Conservation (phyloP, 1,140 invertebrate genomes). For the Drosophila varians region DNA sequence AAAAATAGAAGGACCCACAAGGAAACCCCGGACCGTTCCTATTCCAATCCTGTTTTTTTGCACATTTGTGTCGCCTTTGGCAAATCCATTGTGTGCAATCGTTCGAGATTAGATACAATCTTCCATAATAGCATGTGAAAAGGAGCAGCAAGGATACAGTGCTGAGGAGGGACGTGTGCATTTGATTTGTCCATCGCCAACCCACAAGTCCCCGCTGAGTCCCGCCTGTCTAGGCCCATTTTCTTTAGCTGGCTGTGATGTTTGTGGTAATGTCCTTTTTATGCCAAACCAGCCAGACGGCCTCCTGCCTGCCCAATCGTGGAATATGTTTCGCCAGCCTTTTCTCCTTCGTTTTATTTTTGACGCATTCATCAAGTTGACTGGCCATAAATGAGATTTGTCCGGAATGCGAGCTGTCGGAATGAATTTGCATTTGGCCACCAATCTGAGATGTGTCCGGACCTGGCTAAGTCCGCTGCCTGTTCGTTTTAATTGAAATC, state of each 20-base stretch:
- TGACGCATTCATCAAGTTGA: conserved; percentile 63
- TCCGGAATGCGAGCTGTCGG: conserved; percentile 44
- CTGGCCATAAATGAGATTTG: conserved; percentile 60
- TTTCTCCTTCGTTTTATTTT: conserved; percentile 9
- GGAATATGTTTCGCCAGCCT: conserved; percentile 1
- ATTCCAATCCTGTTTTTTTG: conserved; percentile 5
- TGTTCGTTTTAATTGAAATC: conserved; percentile 62
- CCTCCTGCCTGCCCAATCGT: background rate
- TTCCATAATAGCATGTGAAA: conserved; percentile 70
- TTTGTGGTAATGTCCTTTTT: conserved; percentile 51
- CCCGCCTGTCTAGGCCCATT: background rate
- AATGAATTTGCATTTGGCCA: conserved; percentile 58
- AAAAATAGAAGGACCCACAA: conserved; percentile 16
- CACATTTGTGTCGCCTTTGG: conserved; percentile 63
- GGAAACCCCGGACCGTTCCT: conserved; percentile 6
- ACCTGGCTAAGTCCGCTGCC: background rate
- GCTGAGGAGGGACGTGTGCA: conserved; percentile 22
- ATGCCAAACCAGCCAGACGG: conserved; percentile 15
- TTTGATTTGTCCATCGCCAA: conserved; percentile 50
- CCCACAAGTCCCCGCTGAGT: background rate
- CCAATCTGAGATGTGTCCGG: conserved; percentile 19
- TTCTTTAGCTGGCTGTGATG: conserved; percentile 2
- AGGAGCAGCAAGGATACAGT: conserved; percentile 1
- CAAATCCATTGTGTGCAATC: conserved; percentile 82
- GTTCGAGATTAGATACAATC: conserved; percentile 81